phyloP scores from a whole-genome alignment of 37 sponge, comb jelly and placozoan genomes.

The Tethya wilhelma region DNA sequence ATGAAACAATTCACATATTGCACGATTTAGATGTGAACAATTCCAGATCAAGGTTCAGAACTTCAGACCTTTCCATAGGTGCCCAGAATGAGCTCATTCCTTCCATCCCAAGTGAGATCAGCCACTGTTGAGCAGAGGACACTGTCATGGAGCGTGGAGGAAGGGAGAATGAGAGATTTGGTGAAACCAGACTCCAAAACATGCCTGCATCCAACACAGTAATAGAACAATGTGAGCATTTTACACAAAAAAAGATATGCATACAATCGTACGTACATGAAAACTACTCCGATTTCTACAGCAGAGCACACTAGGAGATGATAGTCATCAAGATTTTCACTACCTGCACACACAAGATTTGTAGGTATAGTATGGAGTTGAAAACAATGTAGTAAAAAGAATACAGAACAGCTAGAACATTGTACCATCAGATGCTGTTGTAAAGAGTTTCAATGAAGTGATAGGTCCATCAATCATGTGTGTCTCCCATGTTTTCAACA shows the following conservation, averaged over 20 bases:
- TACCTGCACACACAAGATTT: background rate
- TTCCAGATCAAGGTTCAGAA: background rate
- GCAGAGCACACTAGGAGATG: conserved; percentile 69
- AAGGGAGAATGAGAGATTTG: conserved; percentile 38
- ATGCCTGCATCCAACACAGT: conserved; percentile 34
- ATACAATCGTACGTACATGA: conserved; percentile 26
- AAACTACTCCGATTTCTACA: conserved; percentile 64
- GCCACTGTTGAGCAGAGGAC: conserved; percentile 72
- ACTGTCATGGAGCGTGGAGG: conserved; percentile 72
- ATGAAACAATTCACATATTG: background rate
- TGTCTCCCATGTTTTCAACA: conserved; percentile 17
- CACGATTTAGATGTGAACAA: background rate
- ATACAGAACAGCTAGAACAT: background rate
- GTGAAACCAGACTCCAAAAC: conserved; percentile 51
- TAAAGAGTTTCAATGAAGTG: conserved; percentile 66
- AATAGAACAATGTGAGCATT: background rate
- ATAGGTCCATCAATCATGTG: conserved; percentile 68
- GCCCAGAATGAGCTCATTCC: conserved; percentile 76
- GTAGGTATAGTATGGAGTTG: background rate
- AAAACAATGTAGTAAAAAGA: background rate
- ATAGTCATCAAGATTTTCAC: conserved; percentile 1
- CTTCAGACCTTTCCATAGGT: conserved; percentile 79
- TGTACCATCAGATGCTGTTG: background rate
- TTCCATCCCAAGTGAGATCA: conserved; percentile 78
- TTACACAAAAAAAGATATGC: too few relatives aligned